Base-by-base conservation (phyloP, 2,888 invertebrate genomes). In the Cantharis rufa region DNA sequence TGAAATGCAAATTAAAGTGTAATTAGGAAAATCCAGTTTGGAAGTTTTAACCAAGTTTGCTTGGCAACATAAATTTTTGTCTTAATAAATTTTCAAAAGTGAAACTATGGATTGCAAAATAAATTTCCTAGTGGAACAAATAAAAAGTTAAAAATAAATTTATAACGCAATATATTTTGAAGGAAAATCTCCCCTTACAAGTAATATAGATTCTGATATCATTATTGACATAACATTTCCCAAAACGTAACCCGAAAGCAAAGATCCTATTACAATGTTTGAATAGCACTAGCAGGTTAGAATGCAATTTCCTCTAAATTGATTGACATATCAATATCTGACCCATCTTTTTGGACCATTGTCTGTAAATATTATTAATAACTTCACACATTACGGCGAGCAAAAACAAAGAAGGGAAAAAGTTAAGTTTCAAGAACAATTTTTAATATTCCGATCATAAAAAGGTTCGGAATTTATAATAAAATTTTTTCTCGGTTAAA, bases 211-310 rank as follows among this genome's bases (percentile, higher is more conserved):
- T 48, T 48, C 18, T 62, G 24, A 21, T 66, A 66, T 24, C 24
- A 24, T 66, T 18, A 32, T 21, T 62, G 62, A 70, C 24, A 24
- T 15, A 62, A n/a, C 70, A 70, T 70, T 70, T 70, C 61, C 61
- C n/a, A 70, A 61, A 61, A 70, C 61, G 61, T 15, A 15, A 62
- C n/a, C n/a, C 18, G 70, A 27, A 70, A 62, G 18, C 62, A 70
- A 61, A 21, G 70, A 70, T 70, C 70, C 24, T 62, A 15, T 70
- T 70, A 62, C 70, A 61, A 62, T 70, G 70, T 70, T 70, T 70
- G 70, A 70, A 15, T 15, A 62, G 18, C 70, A 70, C 70, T 70
- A 62, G 21, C 21, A 18, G n/a, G 62, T 24, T 70, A 61, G 24
- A 15, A 21, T 18, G 15, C 61, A 70, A 70, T 70, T 70, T 70